These are phyloP conservation scores for Xiphophorus hellerii DNA, from an alignment of 2,113 vertebrate species.

Conservation along the genomic window DNA sequence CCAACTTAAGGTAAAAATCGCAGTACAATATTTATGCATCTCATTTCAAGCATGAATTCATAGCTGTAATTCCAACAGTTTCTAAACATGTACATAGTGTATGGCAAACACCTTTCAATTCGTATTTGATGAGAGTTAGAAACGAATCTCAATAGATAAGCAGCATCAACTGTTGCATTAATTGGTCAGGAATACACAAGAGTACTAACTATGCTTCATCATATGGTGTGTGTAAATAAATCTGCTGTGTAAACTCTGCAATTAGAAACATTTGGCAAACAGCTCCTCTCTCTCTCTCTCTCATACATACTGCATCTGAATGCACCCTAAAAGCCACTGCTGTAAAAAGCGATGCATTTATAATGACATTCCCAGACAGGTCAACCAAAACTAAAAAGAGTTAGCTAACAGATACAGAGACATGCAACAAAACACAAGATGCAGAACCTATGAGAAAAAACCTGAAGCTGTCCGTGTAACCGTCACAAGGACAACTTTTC, in stretches of 20 bases:
- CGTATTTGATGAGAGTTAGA: not conserved
- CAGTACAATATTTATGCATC: not conserved
- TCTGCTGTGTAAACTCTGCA: not conserved
- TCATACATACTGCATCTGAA: not conserved
- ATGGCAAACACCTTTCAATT: not conserved
- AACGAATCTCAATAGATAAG: too few species aligned
- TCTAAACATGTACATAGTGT: not conserved
- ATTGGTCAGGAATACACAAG: not conserved
- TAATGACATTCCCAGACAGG: not conserved
- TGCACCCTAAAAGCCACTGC: not conserved
- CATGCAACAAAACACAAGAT: too few species aligned
- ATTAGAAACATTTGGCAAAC: not conserved
- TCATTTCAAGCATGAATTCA: not conserved
- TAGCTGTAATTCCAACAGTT: not conserved
- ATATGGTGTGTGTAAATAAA: not conserved
- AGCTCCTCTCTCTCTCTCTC: not conserved
- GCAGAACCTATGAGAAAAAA: too few species aligned
- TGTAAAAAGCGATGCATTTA: not conserved
- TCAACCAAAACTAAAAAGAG: too few species aligned
- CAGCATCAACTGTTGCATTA: not conserved
- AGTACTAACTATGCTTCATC: too few species aligned
- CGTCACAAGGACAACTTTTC: too few species aligned
- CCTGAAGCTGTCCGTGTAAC: too few species aligned
- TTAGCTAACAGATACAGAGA: too few species aligned
- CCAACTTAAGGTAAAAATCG: not conserved